phyloP scores from a whole-genome alignment of 2,888 invertebrate species.

The Caenorhabditis zanzibari region DNA sequence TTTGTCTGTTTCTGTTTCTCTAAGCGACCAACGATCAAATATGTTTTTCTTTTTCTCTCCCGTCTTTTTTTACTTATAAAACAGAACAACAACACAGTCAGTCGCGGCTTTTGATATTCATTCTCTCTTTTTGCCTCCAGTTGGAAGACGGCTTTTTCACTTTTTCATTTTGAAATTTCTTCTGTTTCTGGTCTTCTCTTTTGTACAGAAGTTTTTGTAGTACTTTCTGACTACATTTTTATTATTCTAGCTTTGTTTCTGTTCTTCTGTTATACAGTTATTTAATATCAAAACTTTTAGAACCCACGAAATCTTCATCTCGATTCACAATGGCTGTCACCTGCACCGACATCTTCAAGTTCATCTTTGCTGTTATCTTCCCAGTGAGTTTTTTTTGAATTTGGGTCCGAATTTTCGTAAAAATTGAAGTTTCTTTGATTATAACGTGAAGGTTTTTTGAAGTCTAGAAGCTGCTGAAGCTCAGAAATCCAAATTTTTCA shows the following conservation, averaged over 20 bases:
- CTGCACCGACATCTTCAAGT: conserved; percentile 70
- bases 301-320: background rate
- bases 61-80: background rate
- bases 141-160: background rate
- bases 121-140: background rate
- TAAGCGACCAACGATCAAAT: conserved; percentile 4
- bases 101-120: background rate
- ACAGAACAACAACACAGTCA: background rate
- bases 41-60: background rate
- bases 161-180: background rate
- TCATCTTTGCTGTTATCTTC: conserved; percentile 70
- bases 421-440: no score
- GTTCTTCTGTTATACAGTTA: background rate
- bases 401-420: no score
- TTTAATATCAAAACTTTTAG: background rate
- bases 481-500: background rate
- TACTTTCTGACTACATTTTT: background rate
- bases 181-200: background rate
- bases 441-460: no score
- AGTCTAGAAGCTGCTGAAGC: background rate
- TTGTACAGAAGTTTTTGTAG: no score
- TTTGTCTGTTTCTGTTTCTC: background rate
- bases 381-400: conserved; percentile 55
- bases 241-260: background rate
- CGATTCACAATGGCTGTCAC: conserved; percentile 65